Percentiles rank a stretch among this genome's conserved stretches.
phyloP scores from a whole-genome alignment of 53 echinoderm and acorn worm species.

The Mesocentrotus franciscanus region DNA sequence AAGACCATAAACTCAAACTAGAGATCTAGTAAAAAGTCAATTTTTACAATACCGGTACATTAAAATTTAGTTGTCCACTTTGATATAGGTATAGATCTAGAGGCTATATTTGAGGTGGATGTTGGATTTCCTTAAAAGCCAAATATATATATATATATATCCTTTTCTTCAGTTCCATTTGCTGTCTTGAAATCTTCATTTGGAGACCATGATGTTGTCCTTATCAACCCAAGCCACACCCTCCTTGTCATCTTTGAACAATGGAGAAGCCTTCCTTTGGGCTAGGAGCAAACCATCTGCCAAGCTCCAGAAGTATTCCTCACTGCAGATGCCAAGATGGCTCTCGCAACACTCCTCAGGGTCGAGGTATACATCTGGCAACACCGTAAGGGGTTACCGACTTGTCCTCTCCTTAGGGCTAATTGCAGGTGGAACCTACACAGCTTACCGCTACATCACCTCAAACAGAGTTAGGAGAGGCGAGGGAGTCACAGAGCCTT shows the following conservation, averaged over 20 bases:
- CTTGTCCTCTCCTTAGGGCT: neutral
- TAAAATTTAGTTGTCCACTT: no score
- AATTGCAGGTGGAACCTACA: slow-evolving; percentile 18
- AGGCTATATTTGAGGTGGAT: no score
- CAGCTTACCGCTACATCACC: neutral
- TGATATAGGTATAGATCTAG: no score
- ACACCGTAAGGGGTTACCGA: neutral
- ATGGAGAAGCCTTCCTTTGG: neutral
- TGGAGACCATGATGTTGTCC: neutral
- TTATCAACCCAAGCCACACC: neutral
- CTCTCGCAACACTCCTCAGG: neutral
- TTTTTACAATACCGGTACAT: no score
- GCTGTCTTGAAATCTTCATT: neutral
- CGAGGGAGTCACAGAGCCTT: neutral
- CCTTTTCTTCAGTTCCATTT: neutral
- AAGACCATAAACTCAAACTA: no score
- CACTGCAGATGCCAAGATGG: neutral
- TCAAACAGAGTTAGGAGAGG: neutral
- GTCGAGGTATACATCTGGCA: neutral
- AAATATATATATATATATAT: no score
- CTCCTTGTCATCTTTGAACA: neutral
- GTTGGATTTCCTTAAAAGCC: no score
- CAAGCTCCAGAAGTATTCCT: neutral
- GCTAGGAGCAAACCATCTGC: neutral
- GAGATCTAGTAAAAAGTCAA: no score